Evolutionary conservation across 2,888 invertebrate genomes (phyloP).

Genomic region (Meteorus cinctellus): DNA sequence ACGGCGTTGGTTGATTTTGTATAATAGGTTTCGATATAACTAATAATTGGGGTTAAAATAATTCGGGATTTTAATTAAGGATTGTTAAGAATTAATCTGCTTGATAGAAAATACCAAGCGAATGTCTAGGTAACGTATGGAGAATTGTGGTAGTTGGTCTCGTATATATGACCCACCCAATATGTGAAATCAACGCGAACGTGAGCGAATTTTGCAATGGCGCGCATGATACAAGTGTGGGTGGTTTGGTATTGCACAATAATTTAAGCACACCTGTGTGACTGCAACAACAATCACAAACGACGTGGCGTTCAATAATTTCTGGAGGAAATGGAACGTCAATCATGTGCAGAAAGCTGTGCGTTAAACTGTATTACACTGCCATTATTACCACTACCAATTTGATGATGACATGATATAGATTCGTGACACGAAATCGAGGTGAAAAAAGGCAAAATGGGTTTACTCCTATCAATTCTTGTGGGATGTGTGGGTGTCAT

Average conservation of each 20-base stretch:
- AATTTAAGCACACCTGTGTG: constrained; percentile 9
- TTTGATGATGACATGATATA: background rate
- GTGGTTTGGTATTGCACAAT: constrained; percentile 47
- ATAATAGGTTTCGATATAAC: constrained; percentile 27
- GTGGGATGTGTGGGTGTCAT: constrained; percentile 84
- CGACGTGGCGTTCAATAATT: constrained; percentile 6
- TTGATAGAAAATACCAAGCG: background rate
- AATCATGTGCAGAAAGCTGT: constrained; percentile 13
- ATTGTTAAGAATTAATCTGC: background rate
- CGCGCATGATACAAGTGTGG: constrained; percentile 44
- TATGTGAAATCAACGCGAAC: constrained; percentile 42
- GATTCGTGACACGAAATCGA: background rate
- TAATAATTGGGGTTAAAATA: too few species aligned
- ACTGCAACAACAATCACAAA: background rate
- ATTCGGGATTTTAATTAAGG: too few species aligned
- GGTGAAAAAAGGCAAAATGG: constrained; percentile 75
- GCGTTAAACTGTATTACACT: constrained; percentile 1
- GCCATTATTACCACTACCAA: background rate
- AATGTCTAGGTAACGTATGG: background rate
- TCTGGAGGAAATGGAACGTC: constrained; percentile 26
- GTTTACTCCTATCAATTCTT: constrained; percentile 83
- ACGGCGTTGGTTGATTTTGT: constrained; percentile 61
- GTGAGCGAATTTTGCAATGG: constrained; percentile 42
- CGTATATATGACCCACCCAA: constrained; percentile 24
- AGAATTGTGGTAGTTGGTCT: background rate